Base-by-base conservation (phyloP, 2,113 vertebrate species). In the Ranitomeya imitator region DNA sequence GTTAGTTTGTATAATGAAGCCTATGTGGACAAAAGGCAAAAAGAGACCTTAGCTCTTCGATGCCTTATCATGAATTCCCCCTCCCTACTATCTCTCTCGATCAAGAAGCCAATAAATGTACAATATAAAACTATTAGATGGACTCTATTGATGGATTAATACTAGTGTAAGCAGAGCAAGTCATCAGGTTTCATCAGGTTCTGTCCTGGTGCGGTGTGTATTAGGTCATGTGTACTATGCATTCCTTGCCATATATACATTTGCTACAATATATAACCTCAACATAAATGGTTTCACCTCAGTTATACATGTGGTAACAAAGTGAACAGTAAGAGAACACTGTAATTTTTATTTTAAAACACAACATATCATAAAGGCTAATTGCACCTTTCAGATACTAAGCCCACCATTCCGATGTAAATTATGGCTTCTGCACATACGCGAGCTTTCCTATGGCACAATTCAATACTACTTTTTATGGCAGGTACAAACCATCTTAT, bases 401-500 rank as follows among this genome's bases (percentile, higher is more conserved):
- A 21, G 89, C 90, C 85, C 0, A 7, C 79, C 90, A 86, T 83
- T 90, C 71, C 85, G 79, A 71, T 86, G 90, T 89, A 87, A 12
- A 15, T 85, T 79, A 88, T 65, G 51, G 82, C 51, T 90, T 51
- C 79, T 87, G 82, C 3, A 81, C 21, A 88, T 78, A 91, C 51
- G 90, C 77, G 89, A 26, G 45, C 82, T 12, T 63, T 91, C 80
- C 81, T 85, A 71, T 86, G 59, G 61, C 91, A 89, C 61, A 55
- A 63, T 91, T 92, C 91, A 61, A 79, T 63, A 61, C 3, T 83
- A 87, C 78, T 89, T 91, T 93, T 88, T 61, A 95, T 95, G 93
- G 91, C 61, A 94, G 91, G 91, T 91, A 93, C 90, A 93, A 93
- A 91, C 90, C 90, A 92, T 93, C 95, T 94, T 86, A 61, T 77